Evolutionary conservation across 2,797 vertebrate species (phyloP).

Genomic region (Acrossocheilus wenchowensis): DNA sequence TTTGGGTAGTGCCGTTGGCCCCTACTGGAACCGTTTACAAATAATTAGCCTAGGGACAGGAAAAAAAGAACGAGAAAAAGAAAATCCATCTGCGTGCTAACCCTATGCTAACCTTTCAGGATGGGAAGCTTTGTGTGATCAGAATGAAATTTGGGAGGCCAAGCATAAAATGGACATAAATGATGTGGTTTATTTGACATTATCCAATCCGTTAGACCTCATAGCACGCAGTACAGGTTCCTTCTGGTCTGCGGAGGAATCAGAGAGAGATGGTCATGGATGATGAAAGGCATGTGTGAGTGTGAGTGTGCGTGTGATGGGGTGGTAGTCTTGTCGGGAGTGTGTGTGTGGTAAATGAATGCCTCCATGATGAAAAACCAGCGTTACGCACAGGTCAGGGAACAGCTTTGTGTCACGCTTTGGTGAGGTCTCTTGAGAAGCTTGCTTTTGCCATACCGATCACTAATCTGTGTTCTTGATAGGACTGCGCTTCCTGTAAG

Average conservation of each 20-base stretch:
- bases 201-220: constrained; percentile 52
- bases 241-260: constrained; percentile 44
- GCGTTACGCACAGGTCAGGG: constrained; percentile 49
- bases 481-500: constrained; percentile 55
- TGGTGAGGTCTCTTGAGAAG: constrained; percentile 64
- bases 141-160: constrained; percentile 63
- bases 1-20: constrained; percentile 65
- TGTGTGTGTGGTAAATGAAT: constrained; percentile 45
- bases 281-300: constrained; percentile 57
- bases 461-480: constrained; percentile 56
- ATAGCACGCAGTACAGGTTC: constrained; percentile 51
- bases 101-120: constrained; percentile 68
- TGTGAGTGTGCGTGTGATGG: constrained; percentile 36
- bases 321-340: constrained; percentile 26
- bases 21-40: constrained; percentile 82
- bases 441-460: constrained; percentile 55
- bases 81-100: constrained; percentile 76
- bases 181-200: constrained; percentile 61
- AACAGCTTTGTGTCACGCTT: constrained; percentile 48
- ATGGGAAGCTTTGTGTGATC: constrained; percentile 70
- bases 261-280: constrained; percentile 49
- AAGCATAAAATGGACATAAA: constrained; percentile 66
- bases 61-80: constrained; percentile 63
- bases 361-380: constrained; percentile 49
- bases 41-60: constrained; percentile 72